Conservation (phyloP, 2,797 vertebrate species). For the Nyctalus aviator region DNA sequence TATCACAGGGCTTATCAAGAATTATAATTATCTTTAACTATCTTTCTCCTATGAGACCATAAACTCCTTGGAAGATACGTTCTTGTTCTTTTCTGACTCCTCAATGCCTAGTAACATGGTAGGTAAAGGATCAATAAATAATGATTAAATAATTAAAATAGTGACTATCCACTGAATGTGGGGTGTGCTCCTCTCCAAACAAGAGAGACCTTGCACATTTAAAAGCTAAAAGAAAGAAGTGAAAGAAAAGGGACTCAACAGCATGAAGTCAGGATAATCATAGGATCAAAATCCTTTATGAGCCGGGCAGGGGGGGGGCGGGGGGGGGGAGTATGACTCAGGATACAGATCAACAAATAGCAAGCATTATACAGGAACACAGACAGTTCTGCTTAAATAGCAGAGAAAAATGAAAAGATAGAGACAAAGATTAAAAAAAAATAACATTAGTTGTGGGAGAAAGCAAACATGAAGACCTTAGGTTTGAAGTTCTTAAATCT, state of each 20-base stretch:
- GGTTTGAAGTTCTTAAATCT: slow-evolving; percentile 34
- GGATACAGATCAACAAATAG: neutral
- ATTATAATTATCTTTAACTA: slow-evolving; percentile 39
- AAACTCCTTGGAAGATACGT: neutral
- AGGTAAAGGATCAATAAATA: neutral
- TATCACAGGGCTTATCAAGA: neutral
- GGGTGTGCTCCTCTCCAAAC: neutral
- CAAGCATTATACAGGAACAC: neutral
- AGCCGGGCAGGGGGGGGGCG: neutral
- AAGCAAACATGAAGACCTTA: slow-evolving; percentile 28
- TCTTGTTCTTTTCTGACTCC: neutral
- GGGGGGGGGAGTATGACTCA: neutral
- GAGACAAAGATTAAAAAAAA: slow-evolving; percentile 19
- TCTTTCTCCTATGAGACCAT: neutral
- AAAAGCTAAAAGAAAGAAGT: slow-evolving; percentile 19
- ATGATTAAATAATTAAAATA: slow-evolving; percentile 36
- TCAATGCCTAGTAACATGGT: neutral
- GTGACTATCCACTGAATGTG: neutral
- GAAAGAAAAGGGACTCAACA: slow-evolving; percentile 14
- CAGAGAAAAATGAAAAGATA: neutral
- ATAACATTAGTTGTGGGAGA: slow-evolving; percentile 13
- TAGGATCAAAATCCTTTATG: neutral
- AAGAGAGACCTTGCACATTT: neutral
- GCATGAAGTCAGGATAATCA: neutral
- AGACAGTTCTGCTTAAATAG: slow-evolving; percentile 25